Conservation (phyloP, 2,797 vertebrate genomes). For the Poeciliopsis turneri region DNA sequence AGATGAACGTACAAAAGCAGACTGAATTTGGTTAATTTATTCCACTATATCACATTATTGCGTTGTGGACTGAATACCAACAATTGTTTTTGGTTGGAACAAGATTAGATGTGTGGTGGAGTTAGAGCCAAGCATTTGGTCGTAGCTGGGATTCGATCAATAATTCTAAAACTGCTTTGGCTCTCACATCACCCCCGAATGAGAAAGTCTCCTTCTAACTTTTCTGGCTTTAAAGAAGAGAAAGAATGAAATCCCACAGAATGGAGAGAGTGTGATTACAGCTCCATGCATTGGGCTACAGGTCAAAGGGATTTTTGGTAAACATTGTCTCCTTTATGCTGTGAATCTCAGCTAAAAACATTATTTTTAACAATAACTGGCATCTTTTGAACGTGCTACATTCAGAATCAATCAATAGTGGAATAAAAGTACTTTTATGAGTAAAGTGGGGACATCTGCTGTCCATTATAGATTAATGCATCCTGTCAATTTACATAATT, state of each 20-base stretch:
- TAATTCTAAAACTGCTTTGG: constrained; percentile 31
- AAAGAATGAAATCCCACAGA: constrained; percentile 9
- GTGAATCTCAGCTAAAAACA: neutral
- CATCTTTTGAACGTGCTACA: neutral
- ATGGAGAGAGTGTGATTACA: neutral
- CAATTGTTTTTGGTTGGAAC: constrained; percentile 13
- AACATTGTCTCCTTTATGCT: neutral
- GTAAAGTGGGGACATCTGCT: constrained; percentile 60
- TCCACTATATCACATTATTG: constrained; percentile 58
- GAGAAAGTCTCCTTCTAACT: constrained; percentile 36
- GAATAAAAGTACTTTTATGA: neutral
- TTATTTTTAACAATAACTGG: neutral
- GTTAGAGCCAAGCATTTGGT: constrained; percentile 43
- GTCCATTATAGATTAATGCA: constrained; percentile 57
- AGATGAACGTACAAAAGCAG: constrained; percentile 64
- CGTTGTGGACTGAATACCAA: constrained; percentile 60
- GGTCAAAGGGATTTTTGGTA: neutral
- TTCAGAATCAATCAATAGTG: neutral
- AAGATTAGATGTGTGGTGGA: constrained; percentile 45
- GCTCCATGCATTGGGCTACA: neutral
- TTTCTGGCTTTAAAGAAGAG: constrained; percentile 25
- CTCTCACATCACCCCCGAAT: constrained; percentile 17
- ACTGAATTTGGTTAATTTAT: constrained; percentile 64
- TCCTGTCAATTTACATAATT: neutral
- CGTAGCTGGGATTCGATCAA: constrained; percentile 47